Percentiles rank a stretch among this genome's conserved stretches.
These are phyloP conservation scores for Coendou prehensilis DNA, from an alignment of 2,797 vertebrate genomes.

Conservation along the genomic window DNA sequence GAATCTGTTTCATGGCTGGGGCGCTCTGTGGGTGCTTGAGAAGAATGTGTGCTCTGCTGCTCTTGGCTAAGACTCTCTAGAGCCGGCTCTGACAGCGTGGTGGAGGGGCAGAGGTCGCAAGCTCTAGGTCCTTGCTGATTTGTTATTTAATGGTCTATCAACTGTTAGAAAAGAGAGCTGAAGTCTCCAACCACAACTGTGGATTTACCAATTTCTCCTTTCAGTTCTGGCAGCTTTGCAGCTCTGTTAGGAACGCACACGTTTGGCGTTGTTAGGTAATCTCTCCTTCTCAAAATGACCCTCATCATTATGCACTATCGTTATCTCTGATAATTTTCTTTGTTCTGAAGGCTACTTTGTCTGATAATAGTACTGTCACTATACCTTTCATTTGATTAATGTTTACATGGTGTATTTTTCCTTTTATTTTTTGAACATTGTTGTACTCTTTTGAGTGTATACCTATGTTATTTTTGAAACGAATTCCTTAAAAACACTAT, in stretches of 20 bases:
- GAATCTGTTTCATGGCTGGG: neutral
- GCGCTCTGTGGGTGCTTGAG: neutral
- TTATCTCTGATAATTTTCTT: neutral
- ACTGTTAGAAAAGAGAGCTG: neutral
- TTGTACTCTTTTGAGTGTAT: neutral
- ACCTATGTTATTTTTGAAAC: neutral
- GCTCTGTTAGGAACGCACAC: conserved; percentile 3
- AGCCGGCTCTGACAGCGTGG: neutral
- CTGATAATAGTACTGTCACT: neutral
- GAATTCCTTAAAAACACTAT: neutral
- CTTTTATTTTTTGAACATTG: neutral
- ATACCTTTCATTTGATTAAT: neutral
- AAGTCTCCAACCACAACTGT: neutral
- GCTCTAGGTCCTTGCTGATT: neutral
- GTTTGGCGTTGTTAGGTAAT: neutral
- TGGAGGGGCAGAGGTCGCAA: neutral
- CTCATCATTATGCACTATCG: neutral
- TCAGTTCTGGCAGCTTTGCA: neutral
- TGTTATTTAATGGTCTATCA: neutral
- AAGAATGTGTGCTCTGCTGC: neutral
- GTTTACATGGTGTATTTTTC: neutral
- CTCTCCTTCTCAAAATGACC: neutral
- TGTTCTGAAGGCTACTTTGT: neutral
- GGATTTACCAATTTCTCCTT: conserved; percentile 14
- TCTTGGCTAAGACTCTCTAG: neutral